Base-by-base conservation (phyloP, 1,140 invertebrate species). In the Drosophila orosa region DNA sequence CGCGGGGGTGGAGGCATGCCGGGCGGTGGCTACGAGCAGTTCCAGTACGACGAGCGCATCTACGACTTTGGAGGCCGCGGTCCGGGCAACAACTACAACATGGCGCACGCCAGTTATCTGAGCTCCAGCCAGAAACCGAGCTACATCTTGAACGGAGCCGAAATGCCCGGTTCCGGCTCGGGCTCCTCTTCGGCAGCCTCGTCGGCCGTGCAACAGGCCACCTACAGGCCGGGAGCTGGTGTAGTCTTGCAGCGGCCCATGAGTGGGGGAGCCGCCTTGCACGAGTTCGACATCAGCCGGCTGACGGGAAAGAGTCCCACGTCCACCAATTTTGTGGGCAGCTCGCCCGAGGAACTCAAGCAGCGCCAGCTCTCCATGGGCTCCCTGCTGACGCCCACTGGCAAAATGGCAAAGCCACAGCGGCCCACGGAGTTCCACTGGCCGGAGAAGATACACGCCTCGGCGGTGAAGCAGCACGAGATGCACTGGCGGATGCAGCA, bases 251-350 rank as follows among this genome's bases (percentile, higher is more conserved):
- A 56, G 56, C 79, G 83, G 25, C 83, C 83, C 5, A 48, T 87
- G 25, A 87, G 83, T 22, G 83, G 84, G 2, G 50, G 65, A 13
- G 56, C 44, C 25, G 82, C 80, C 0, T 67, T 91, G 47, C 77
- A 91, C 15, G 91, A 92, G 50, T 92, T 92, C 35, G 92, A 92
- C 59, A 91, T 92, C 3, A 90, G 80, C 27, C 85, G 92, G 25
- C 75, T 92, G 3, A 92, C 92, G 3, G 92, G 92, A 27, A 92
- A 92, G 66, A 92, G 92, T 80, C 92, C 92, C 50, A 92, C 92
- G 22, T 92, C 92, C 29, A 91, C 91, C 7, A 92, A 91, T 50
- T 92, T 91, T 35, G 74, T 83, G 55, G 69, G 69, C 45, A 82
- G 82, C 12, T 87, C 86, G 1, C 78, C 86, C 15, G 84, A 89